A percentile compares a stretch with the other conserved stretches of the same genome.
Conservation (phyloP, 2,888 invertebrate genomes). For the Uloborus plumipes region DNA sequence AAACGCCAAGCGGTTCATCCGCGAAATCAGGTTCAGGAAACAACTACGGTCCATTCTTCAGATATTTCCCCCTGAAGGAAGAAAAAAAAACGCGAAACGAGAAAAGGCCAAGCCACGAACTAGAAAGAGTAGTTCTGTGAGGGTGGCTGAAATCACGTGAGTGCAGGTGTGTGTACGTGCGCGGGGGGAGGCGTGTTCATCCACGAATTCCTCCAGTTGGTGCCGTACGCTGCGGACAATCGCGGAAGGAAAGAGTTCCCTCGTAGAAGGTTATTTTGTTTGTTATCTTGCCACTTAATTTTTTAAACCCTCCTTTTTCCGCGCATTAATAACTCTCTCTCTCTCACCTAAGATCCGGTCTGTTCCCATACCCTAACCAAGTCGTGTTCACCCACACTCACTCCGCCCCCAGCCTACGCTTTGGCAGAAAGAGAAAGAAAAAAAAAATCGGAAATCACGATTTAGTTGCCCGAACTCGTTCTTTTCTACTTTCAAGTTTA, state of each 20-base stretch:
- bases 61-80: no score
- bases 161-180: slow-evolving; percentile 39
- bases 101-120: no score
- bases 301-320: slow-evolving; percentile 7
- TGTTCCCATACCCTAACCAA: slow-evolving; percentile 41
- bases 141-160: slow-evolving; percentile 53
- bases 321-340: slow-evolving; percentile 58
- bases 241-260: slow-evolving; percentile 39
- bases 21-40: no score
- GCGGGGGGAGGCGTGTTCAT: slow-evolving; percentile 38
- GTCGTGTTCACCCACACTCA: slow-evolving; percentile 54
- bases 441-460: slow-evolving; percentile 34
- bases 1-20: no score
- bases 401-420: slow-evolving; percentile 44
- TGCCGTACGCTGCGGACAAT: neutral
- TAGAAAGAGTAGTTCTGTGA: slow-evolving; percentile 11
- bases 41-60: no score
- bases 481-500: neutral
- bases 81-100: no score
- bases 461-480: slow-evolving; percentile 16
- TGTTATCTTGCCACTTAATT: slow-evolving; percentile 3
- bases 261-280: slow-evolving; percentile 21
- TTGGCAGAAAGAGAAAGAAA: neutral
- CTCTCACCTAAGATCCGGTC: slow-evolving; percentile 40
- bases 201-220: slow-evolving; percentile 40